Conservation (phyloP, 1,140 invertebrate genomes). For the Macrostomum lignano region DNA sequence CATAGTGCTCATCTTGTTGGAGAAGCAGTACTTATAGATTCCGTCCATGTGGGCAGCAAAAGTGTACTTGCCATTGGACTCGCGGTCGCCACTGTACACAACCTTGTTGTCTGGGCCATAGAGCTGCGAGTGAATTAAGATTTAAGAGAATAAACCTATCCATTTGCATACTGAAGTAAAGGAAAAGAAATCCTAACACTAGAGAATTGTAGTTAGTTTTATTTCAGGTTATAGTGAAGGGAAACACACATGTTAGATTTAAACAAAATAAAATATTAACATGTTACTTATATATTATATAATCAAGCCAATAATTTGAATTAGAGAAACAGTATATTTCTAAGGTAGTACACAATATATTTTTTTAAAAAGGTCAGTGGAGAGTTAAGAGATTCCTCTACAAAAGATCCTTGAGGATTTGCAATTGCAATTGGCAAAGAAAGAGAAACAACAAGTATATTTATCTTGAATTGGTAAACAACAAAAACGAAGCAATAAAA, state of each 20-base stretch:
- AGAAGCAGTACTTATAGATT: conserved; percentile 84
- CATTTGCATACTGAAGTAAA: conserved; percentile 49
- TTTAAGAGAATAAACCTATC: not conserved
- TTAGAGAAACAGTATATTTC: no score
- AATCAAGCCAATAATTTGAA: no score
- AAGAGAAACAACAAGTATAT: no score
- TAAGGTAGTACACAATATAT: no score
- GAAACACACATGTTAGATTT: conserved; percentile 78
- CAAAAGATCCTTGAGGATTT: no score
- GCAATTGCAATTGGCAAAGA: no score
- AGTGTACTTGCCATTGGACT: conserved; percentile 88
- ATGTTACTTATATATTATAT: no score
- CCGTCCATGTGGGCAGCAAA: conserved; percentile 71
- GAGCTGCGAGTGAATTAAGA: conserved; percentile 33
- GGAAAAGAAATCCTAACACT: conserved; percentile 90
- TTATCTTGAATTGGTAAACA: no score
- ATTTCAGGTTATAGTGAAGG: conserved; percentile 39
- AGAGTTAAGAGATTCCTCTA: no score
- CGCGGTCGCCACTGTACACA: conserved; percentile 63
- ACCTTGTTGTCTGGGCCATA: conserved; percentile 60
- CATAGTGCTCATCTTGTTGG: conserved; percentile 95
- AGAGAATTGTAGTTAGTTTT: conserved; percentile 88
- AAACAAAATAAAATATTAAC: no score
- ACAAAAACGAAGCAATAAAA: no score
- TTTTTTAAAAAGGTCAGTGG: no score